Evolutionary conservation across 2,113 vertebrate genomes (phyloP), one percentile per base, ranked within the genome.

Genomic region (Atherinomorus stipes): DNA sequence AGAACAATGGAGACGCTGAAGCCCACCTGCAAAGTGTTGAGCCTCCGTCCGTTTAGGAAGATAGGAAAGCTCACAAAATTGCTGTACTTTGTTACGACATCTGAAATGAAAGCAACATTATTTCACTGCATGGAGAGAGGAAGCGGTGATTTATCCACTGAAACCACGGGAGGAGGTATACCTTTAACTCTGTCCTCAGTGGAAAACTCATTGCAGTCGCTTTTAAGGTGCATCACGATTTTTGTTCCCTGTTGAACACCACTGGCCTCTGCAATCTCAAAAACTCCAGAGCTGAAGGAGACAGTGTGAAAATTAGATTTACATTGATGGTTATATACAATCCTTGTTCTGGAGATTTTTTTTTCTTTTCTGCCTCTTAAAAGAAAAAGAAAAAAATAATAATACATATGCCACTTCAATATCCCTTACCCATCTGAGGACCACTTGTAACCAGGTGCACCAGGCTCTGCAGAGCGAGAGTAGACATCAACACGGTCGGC

Each of bases 1-100:
- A 22, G 13, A 61, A 38, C 28, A 25, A 12, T 0, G 38, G 22
- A 34, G 25, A 18, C 19, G 21, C 44, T 22, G 28, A 5, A 2
- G 13, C 94, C 91, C 82, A 98, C 97, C 96, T 99, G 97, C 47
- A 99, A 78, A 0, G 96, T 98, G 89, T 99, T 99, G 28, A 97
- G 90, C 65, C 96, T 90, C 37, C 92, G 94, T 66, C 97, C 97
- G 0, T 99, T 99, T 62, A 99, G 95, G 83, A 95, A 99, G 70
- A 99, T 90, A 0, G 98, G 96, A 71, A 98, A 99, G 89, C 95
- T 97, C 84, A 99, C 94, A 40, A 99, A 99, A 92, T 99, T 99
- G 92, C 98, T 99, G 89, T 99, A 99, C 81, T 99, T 99, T 22
- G 94, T 98, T 28, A 99, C 95, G 68, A 99, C 95, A 56, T 96